A percentile compares a stretch with the other conserved stretches of the same genome.
Evolutionary conservation across 1,140 invertebrate species (phyloP).

Genomic region (Cydia pomonella): DNA sequence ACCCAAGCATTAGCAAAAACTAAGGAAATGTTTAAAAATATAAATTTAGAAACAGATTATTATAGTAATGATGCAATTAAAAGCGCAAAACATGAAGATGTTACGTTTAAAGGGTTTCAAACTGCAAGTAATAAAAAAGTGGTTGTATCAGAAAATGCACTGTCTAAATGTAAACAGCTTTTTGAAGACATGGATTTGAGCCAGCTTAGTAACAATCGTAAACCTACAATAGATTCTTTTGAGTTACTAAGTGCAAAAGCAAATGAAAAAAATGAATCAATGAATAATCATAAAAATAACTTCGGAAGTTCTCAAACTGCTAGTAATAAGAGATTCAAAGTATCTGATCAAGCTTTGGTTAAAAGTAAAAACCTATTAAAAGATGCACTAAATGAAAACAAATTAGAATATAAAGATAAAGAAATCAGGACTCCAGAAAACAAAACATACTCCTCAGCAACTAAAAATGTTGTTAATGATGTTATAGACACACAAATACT

Average conservation of each 20-base stretch:
- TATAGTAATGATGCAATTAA: not conserved
- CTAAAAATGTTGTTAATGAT: conserved; percentile 38
- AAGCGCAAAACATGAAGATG: not conserved
- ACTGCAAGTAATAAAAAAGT: conserved; percentile 36
- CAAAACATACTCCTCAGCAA: not conserved
- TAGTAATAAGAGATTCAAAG: conserved; percentile 53
- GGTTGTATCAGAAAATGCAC: conserved; percentile 31
- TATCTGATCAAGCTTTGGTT: conserved; percentile 53
- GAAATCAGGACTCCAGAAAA: conserved; percentile 35
- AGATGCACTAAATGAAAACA: conserved; percentile 33
- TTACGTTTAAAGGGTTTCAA: conserved; percentile 19
- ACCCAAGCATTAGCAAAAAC: not conserved
- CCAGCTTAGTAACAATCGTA: not conserved
- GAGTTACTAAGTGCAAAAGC: not conserved
- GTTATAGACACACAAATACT: conserved; percentile 64
- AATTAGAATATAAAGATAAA: conserved; percentile 17
- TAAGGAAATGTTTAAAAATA: not conserved
- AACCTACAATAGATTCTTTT: not conserved
- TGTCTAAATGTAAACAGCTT: conserved; percentile 18
- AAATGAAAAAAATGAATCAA: not conserved
- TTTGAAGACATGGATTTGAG: conserved; percentile 27
- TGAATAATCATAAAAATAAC: conserved; percentile 12
- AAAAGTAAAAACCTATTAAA: conserved; percentile 50
- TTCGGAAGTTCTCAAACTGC: conserved; percentile 32
- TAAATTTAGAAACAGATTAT: not conserved